Evolutionary conservation across 2,113 vertebrate genomes (phyloP).

Genomic region (Pipra filicauda): DNA sequence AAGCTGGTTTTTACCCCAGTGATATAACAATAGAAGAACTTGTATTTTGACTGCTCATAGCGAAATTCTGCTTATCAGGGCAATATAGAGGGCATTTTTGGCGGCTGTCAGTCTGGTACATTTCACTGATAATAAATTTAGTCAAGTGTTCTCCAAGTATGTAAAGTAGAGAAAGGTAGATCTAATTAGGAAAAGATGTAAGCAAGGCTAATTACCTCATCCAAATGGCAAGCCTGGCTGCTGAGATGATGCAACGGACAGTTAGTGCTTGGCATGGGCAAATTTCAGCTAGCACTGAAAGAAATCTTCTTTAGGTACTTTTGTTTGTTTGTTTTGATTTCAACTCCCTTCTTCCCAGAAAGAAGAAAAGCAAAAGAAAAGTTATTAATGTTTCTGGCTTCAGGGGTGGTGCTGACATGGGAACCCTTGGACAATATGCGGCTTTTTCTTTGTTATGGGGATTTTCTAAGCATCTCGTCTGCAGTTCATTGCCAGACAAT

Average conservation of each 20-base stretch:
- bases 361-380: neutral
- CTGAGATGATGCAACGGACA: conserved; percentile 7
- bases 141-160: conserved; percentile 28
- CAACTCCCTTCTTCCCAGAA: neutral
- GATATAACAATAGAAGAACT: neutral
- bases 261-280: neutral
- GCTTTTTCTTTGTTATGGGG: neutral
- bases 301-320: neutral
- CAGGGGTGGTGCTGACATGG: conserved; percentile 29
- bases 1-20: neutral
- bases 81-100: neutral
- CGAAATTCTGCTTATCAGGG: neutral
- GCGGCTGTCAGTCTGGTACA: neutral
- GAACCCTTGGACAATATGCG: neutral
- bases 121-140: conserved; percentile 28
- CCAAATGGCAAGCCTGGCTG: neutral
- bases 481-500: conserved; percentile 9
- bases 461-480: conserved; percentile 26
- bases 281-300: neutral
- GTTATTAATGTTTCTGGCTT: conserved; percentile 29
- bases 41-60: neutral
- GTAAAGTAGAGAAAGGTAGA: conserved; percentile 34
- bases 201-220: neutral
- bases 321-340: conserved; percentile 11
- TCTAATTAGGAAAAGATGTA: neutral